A percentile compares a stretch with the other conserved stretches of the same genome.
These are phyloP conservation scores for Tetrapedia diversipes DNA, from an alignment of 2,888 invertebrate genomes.

Conservation along the genomic window DNA sequence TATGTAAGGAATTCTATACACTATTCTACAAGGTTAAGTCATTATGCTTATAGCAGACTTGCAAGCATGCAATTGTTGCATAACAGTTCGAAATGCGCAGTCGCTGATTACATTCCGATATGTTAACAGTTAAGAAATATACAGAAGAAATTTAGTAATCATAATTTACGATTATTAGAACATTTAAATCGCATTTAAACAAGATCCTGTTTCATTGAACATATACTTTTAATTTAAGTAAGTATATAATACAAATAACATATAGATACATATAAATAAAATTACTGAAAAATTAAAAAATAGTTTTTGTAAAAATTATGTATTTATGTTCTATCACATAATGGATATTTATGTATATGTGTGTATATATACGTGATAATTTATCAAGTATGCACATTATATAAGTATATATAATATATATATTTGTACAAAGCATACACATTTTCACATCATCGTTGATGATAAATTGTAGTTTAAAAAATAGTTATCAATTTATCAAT, in stretches of 20 bases:
- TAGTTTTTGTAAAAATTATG: not conserved
- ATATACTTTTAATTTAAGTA: constrained; percentile 8
- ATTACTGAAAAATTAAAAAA: not conserved
- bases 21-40: constrained; percentile 1
- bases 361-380: not conserved
- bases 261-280: not conserved
- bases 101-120: not conserved
- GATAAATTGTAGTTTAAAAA: not conserved
- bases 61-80: constrained; percentile 3
- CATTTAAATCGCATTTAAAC: not conserved
- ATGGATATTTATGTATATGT: not conserved
- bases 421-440: too few relatives aligned
- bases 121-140: not conserved
- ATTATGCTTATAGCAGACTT: not conserved
- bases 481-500: not conserved
- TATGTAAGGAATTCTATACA: constrained; percentile 23
- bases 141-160: not conserved
- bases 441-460: too few relatives aligned
- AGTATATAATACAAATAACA: not conserved
- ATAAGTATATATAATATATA: too few relatives aligned
- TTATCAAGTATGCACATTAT: too few relatives aligned
- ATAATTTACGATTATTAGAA: not conserved
- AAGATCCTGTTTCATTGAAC: not conserved
- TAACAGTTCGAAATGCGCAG: constrained; percentile 16
- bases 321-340: not conserved